Evolutionary conservation across 1,140 invertebrate genomes (phyloP), one percentile per base, ranked within the genome.

Genomic region (Xylocopa sonorina): DNA sequence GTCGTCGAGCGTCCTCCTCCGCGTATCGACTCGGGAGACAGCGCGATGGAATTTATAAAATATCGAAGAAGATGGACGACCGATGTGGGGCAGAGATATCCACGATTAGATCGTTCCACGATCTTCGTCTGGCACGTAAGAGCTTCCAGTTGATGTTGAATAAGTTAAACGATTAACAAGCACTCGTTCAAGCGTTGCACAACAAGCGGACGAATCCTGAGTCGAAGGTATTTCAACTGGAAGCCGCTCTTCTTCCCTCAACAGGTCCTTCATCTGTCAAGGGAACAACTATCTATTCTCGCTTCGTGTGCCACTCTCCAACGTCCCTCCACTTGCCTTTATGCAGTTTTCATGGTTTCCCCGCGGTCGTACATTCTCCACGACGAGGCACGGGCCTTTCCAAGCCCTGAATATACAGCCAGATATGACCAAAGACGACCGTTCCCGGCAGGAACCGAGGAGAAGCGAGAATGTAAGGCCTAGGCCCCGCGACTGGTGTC

Each of bases 391-490:
- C 55, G 32, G 58, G 64, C 4, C 34, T 66, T 53, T 63, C 29
- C 57, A n/a, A 46, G 63, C 18, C 3, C 55, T 29, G 50, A 80
- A 84, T 68, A 58, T 76, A 80, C 48, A 66, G 14, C 63, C 50
- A 7, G 63, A 38, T 7, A 51, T 34, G 34, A 58, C 68, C 57
- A 57, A 81, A 67, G 46, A 46, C 68, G 68, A n/a, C 51, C 48
- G 53, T 74, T 84, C 84, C 82, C 73, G 72, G 62, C 48, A 21
- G n/a, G 29, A 66, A 66, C 78, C 68, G 68, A 79, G 87, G 82
- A 85, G 73, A 88, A 87, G 83, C 83, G 60, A 55, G 74, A 83
- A 87, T 88, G 85, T 84, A 86, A 90, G 84, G 57, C 69, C 74
- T 62, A 50, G 68, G n/a, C 63, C 24, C 55, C 51, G 51, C 55